These are phyloP conservation scores for Loris lydekkerianus DNA, from an alignment of 2,797 vertebrate genomes.

Conservation along the genomic window DNA sequence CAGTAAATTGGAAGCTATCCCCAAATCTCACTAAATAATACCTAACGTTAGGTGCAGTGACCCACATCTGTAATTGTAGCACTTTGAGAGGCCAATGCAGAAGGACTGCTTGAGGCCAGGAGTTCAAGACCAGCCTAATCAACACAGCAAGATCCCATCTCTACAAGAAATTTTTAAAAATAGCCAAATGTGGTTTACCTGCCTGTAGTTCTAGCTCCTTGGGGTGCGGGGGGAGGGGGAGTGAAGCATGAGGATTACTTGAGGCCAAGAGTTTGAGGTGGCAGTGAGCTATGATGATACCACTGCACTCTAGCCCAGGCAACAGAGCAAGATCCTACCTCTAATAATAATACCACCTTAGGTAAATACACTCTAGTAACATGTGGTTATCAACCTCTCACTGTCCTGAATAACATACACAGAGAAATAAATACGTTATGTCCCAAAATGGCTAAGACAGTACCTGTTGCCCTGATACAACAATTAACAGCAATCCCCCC, in stretches of 20 bases:
- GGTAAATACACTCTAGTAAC: not conserved
- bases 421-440: not conserved
- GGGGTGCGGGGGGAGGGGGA: not conserved
- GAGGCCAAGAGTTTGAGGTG: not conserved
- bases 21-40: slow-evolving; percentile 32
- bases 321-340: not conserved
- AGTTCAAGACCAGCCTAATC: not conserved
- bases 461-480: not conserved
- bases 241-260: not conserved
- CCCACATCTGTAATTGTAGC: not conserved
- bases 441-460: not conserved
- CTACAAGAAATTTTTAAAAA: not conserved
- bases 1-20: not conserved
- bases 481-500: not conserved
- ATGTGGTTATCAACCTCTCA: not conserved
- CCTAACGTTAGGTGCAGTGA: not conserved
- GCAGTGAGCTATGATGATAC: not conserved
- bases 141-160: not conserved
- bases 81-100: not conserved
- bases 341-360: not conserved
- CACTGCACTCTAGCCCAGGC: not conserved
- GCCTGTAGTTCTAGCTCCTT: not conserved
- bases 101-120: not conserved
- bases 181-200: not conserved
- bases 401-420: not conserved